phyloP scores from a whole-genome alignment of 2,797 vertebrate genomes.

The Xenopus petersii region DNA sequence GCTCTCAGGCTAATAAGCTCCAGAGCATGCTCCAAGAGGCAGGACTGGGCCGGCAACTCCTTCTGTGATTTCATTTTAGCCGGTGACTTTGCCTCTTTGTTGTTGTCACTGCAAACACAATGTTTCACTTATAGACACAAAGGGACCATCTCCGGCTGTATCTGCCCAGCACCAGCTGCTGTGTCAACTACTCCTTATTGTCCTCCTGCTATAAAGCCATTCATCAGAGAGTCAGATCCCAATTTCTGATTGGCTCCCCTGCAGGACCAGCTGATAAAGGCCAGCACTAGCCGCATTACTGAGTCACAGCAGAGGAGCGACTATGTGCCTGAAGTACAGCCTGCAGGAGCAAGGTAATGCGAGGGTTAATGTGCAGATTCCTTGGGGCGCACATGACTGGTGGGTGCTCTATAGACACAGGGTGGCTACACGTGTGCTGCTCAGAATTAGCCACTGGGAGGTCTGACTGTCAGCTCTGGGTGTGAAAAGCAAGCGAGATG shows the following conservation, averaged over 20 bases:
- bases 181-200: neutral
- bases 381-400: too few species aligned
- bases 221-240: neutral
- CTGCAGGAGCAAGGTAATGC: conserved; percentile 11
- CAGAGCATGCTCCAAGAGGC: neutral
- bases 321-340: conserved; percentile 35
- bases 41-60: neutral
- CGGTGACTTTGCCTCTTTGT: too few species aligned
- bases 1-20: neutral
- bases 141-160: neutral
- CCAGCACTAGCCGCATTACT: neutral
- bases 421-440: too few species aligned
- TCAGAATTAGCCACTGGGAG: too few species aligned
- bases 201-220: neutral
- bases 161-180: conserved; percentile 6
- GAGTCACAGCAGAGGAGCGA: neutral
- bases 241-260: neutral
- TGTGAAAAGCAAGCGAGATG: too few species aligned
- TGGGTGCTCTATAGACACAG: too few species aligned
- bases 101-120: conserved; percentile 35
- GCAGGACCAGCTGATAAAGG: conserved; percentile 16
- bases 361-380: too few species aligned
- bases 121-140: conserved; percentile 29
- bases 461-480: too few species aligned
- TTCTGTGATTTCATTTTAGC: neutral